Evolutionary conservation across 2,797 vertebrate species (phyloP), one percentile per base, ranked within the genome.

Genomic region (Aselliscus stoliczkanus): DNA sequence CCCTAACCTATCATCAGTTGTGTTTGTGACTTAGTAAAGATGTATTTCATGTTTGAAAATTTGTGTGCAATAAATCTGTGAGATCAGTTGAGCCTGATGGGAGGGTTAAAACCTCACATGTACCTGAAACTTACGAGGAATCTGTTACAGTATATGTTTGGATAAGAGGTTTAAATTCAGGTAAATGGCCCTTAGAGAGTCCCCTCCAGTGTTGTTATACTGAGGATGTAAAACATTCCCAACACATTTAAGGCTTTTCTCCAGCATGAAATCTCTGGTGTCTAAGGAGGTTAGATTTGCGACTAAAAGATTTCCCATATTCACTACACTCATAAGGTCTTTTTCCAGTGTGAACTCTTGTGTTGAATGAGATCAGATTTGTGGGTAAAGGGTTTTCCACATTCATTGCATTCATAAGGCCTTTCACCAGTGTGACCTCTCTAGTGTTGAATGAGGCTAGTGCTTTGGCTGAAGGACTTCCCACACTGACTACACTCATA

Each of bases 251-350:
- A 70, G 52, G 70, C 8, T 29, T 86, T 87, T 44, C 73, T 85
- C 52, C 42, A 34, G 34, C 18, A 18, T 94, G 64, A 52, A 90
- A 9, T 65, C 73, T n/a, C n/a, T n/a, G n/a, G n/a, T n/a, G n/a
- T n/a, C n/a, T n/a, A n/a, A n/a, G n/a, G n/a, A n/a, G n/a, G n/a
- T 23, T 7, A 54, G 50, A 77, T 34, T 37, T 54, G n/a, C n/a
- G 58, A 69, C 84, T 93, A 42, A 97, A 95, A 54, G 80, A 80
- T 54, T 95, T 96, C 23, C 58, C 39, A 76, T 89, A 89, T 34
- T 69, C 69, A 13, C 23, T 60, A 12, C 89, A 92, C 13, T 69
- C 83, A 65, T 75, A 76, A 65, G 88, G 81, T n/a, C 50, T 91
- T 58, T 86, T 73, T 39, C 75, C 93, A 64, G 44, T 94, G 47